Evolutionary conservation across 2,797 vertebrate genomes (phyloP).

Genomic region (Austrolebias charrua): DNA sequence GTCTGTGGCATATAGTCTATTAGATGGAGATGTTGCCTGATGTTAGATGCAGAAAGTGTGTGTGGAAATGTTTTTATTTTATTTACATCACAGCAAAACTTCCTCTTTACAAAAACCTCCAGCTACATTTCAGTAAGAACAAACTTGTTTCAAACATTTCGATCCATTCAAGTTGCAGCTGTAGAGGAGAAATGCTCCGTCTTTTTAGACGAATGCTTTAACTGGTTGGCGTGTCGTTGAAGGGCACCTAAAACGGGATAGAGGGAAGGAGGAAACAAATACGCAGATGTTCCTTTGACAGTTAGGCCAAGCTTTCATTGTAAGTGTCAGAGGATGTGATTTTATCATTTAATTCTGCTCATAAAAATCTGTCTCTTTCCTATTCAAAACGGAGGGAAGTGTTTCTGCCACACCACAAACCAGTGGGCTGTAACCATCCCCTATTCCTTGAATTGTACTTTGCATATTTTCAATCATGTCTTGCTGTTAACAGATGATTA

Average conservation of each 20-base stretch:
- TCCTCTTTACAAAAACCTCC: conserved; percentile 30
- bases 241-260: conserved; percentile 67
- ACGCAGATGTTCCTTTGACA: conserved; percentile 76
- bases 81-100: conserved; percentile 39
- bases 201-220: conserved; percentile 43
- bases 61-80: conserved; percentile 31
- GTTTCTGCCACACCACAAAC: conserved; percentile 69
- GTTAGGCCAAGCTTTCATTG: conserved; percentile 68
- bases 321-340: conserved; percentile 76
- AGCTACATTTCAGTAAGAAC: conserved; percentile 55
- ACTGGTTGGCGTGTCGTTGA: conserved; percentile 54
- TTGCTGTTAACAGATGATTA: conserved; percentile 83
- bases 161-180: conserved; percentile 67
- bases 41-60: background rate
- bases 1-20: too few species aligned
- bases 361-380: conserved; percentile 68
- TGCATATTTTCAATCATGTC: conserved; percentile 84
- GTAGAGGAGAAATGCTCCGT: conserved; percentile 51
- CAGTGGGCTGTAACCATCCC: conserved; percentile 77
- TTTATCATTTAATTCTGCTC: conserved; percentile 78
- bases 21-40: conserved; percentile 26
- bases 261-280: conserved; percentile 64
- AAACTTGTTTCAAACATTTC: conserved; percentile 48
- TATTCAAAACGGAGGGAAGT: conserved; percentile 68
- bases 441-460: conserved; percentile 75